Evolutionary conservation across 1,140 invertebrate species (phyloP), one percentile per base, ranked within the genome.

Genomic region (Lutraria rhynchaena): DNA sequence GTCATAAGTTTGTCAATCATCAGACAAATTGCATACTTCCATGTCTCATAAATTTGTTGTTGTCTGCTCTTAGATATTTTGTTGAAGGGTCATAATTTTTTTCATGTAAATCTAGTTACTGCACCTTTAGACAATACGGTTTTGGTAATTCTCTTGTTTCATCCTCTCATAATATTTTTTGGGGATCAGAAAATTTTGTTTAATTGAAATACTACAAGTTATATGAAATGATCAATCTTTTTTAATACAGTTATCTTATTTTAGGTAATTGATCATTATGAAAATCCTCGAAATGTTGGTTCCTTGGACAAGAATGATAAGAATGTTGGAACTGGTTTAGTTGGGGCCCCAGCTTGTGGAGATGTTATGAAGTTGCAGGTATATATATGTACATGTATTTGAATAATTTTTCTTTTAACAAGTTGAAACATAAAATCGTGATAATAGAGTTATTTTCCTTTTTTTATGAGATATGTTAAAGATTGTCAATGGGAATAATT

Each of bases 361-460:
- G 99, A 99, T 95, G 99, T 99, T 0, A 99, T 99, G 99, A 99
- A 99, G 93, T 93, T 99, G 41, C 99, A 99, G 91, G 98, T 99
- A 86, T 29, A 63, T 83, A 58, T n/a, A n/a, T n/a, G n/a, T n/a
- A n/a, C n/a, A n/a, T n/a, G n/a, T n/a, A n/a, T n/a, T n/a, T n/a
- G n/a, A n/a, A n/a, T n/a, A n/a, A n/a, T n/a, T n/a, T n/a, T n/a
- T n/a, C n/a, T n/a, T n/a, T n/a, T n/a, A n/a, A n/a, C n/a, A n/a
- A n/a, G n/a, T n/a, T n/a, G n/a, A n/a, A n/a, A n/a, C n/a, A n/a
- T n/a, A n/a, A n/a, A n/a, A n/a, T n/a, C n/a, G n/a, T n/a, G n/a
- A n/a, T n/a, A n/a, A n/a, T n/a, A n/a, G n/a, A n/a, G n/a, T n/a
- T n/a, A n/a, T n/a, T n/a, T n/a, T n/a, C n/a, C n/a, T n/a, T n/a